Evolutionary conservation across 2,797 vertebrate genomes (phyloP), one percentile per base, ranked within the genome.

Genomic region (Muscicapa comitata): DNA sequence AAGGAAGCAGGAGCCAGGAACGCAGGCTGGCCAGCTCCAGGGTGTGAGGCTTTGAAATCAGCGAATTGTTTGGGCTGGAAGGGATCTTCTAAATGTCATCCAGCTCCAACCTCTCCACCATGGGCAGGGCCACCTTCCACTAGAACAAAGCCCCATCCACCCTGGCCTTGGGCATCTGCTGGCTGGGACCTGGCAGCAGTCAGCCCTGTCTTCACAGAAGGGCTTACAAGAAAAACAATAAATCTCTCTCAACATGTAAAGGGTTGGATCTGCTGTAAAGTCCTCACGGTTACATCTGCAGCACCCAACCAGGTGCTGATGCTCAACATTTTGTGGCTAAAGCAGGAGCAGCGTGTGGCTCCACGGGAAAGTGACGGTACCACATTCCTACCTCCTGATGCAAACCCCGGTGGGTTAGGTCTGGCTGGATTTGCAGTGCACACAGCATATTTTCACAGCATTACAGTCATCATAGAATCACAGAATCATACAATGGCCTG

Each of bases 291-390:
- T 54, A 29, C 5, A 54, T 13, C 19, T 67, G 43, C 2, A 11
- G 26, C 13, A 4, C 7, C 42, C 42, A 35, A 1, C 1, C 7
- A 6, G 28, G 14, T 0, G 0, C 25, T 62, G 40, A 35, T 31
- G 20, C 33, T 16, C 38, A 15, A 2, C 2, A 12, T 47, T 63
- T 20, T 71, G 53, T 8, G 18, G 24, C 15, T 21, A 18, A 70
- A 67, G 48, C 33, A 28, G 43, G 33, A 37, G 26, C 33, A 54
- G 31, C 1, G 0, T 6, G 40, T 16, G 25, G 25, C 24, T 29
- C 21, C 5, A 17, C 6, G 17, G 25, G 17, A 53, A 28, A 50
- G 45, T 0, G 0, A 10, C 25, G 16, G 1, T 17, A 7, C 7
- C 1, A 20, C 35, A 2, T 29, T 38, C 8, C 28, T 26, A 28